Evolutionary conservation across 2,797 vertebrate species (phyloP), one percentile per base, ranked within the genome.

Genomic region (Melanogrammus aeglefinus): DNA sequence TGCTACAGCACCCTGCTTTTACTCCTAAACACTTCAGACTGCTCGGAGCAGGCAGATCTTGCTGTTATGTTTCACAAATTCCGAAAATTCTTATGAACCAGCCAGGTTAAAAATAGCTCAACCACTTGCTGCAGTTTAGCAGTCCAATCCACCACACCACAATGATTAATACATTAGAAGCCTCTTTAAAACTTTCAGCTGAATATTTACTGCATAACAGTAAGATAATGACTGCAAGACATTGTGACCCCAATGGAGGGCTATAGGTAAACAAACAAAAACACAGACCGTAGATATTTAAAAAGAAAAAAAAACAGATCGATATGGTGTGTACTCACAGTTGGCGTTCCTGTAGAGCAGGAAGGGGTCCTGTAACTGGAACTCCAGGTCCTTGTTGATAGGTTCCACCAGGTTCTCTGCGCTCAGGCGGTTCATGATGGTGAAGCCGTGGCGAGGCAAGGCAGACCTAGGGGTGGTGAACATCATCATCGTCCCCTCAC

Each of bases 291-390:
- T 57, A 57, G 47, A 18, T 57, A 21, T 57, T 18, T 57, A 18
- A 21, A 4, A 57, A 5, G 13, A 14, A 44, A 13, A 44, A 44
- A 44, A 12, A 0, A 63, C 57, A 63, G 57, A 63, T 51, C 14
- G 13, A 7, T 72, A 8, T 16, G 31, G 10, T 2, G 71, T 87
- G 71, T 87, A 96, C 97, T 97, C 86, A 99, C 97, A 91, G 91
- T 95, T 98, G 85, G 96, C 96, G 76, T 99, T 99, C 88, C 96
- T 95, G 87, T 99, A 99, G 33, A 99, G 96, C 81, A 99, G 94
- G 90, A 99, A 99, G 4, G 98, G 98, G 85, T 99, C 97, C 75
- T 99, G 97, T 63, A 99, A 95, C 87, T 99, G 97, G 90, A 99
- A 99, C 86, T 99, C 98, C 86, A 99, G 87, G 86, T 99, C 97